Evolutionary conservation across 2,113 vertebrate species (phyloP).

Genomic region (Peromyscus polionotus): DNA sequence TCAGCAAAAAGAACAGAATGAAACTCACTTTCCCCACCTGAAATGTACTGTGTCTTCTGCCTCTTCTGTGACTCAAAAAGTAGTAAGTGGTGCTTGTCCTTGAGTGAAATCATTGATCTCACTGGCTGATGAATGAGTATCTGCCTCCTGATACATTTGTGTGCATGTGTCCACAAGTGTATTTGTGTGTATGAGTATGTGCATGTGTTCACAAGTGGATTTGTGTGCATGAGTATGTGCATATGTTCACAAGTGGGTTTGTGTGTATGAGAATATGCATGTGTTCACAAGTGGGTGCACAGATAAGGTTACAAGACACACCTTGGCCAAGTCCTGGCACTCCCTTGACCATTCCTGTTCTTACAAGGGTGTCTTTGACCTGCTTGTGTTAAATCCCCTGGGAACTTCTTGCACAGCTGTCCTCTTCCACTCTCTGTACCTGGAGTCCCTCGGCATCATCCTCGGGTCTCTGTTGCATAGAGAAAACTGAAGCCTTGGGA

Average conservation of each 20-base stretch:
- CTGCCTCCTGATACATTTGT: background rate
- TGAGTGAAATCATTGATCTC: background rate
- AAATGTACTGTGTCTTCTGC: background rate
- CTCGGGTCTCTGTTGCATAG: background rate
- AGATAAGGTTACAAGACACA: background rate
- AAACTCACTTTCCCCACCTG: background rate
- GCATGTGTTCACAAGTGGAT: no score
- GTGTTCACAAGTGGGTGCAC: no score
- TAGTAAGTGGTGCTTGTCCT: background rate
- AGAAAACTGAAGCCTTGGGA: background rate
- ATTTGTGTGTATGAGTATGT: no score
- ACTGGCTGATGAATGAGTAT: background rate
- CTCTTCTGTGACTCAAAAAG: background rate
- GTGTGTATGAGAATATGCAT: no score
- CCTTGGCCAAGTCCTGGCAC: rapidly evolving
- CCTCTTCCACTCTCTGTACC: background rate
- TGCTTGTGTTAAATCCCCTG: background rate
- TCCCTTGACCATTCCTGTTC: background rate
- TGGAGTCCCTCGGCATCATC: background rate
- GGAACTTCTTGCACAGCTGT: background rate
- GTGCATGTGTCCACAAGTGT: background rate
- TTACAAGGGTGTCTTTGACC: background rate
- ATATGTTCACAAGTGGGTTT: no score
- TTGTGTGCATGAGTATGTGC: background rate
- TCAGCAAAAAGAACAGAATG: background rate